These are phyloP conservation scores for Clavelina lepadiformis DNA, from an alignment of 23 tunicate genomes.

Conservation along the genomic window DNA sequence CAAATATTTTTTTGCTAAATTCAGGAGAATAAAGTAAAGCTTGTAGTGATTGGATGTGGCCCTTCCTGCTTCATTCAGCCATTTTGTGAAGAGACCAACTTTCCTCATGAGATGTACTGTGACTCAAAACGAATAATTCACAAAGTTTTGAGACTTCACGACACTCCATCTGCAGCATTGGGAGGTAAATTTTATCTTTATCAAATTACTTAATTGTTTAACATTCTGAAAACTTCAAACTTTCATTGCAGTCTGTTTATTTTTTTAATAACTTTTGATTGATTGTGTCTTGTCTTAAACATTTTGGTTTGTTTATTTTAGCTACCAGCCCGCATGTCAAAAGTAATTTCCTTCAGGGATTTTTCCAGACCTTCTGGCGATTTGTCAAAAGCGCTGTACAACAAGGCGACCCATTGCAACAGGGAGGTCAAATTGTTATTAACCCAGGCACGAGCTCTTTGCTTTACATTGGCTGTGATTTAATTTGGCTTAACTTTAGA, in stretches of 20 bases:
- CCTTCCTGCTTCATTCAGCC: constrained; percentile 53
- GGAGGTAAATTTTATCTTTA: constrained; percentile 19
- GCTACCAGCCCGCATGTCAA: constrained; percentile 61
- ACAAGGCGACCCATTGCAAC: constrained; percentile 79
- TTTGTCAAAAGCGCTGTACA: constrained; percentile 37
- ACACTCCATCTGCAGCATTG: constrained; percentile 12
- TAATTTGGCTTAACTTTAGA: too few species aligned
- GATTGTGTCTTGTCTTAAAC: too few species aligned
- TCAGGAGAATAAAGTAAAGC: constrained; percentile 23
- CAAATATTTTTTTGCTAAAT: neutral
- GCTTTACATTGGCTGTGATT: too few species aligned
- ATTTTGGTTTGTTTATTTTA: constrained; percentile 1
- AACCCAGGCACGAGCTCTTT: constrained; percentile 30
- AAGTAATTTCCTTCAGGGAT: constrained; percentile 46
- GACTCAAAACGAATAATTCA: constrained; percentile 60
- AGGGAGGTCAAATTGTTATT: constrained; percentile 71
- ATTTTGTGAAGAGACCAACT: constrained; percentile 71
- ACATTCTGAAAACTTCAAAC: too few species aligned
- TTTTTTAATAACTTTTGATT: too few species aligned
- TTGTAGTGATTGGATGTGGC: constrained; percentile 61
- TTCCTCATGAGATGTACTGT: constrained; percentile 56
- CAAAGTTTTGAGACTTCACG: constrained; percentile 28
- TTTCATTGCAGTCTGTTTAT: too few species aligned
- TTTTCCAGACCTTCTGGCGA: constrained; percentile 63
- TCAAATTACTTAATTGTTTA: too few species aligned